Evolutionary conservation across 2,888 invertebrate genomes (phyloP).

Genomic region (Macrosoma leucophasiata): DNA sequence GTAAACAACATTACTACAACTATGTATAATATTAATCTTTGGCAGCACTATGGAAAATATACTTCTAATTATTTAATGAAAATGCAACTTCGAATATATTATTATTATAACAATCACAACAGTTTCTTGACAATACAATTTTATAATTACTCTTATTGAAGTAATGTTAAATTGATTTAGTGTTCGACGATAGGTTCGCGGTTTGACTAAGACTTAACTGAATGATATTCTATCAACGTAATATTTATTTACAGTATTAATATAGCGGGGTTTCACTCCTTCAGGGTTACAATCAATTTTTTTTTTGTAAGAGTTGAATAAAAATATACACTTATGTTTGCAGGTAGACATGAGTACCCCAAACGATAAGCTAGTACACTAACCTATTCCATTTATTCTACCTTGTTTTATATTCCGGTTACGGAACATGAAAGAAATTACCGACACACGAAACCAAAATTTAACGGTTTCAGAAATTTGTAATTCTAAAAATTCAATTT

Average conservation of each 20-base stretch:
- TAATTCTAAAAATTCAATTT: too few relatives aligned
- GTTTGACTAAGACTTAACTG: conserved; percentile 22
- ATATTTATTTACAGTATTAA: conserved; percentile 55
- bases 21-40: conserved; percentile 69
- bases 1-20: conserved; percentile 69
- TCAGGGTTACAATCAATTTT: conserved; percentile 52
- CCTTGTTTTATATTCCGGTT: too few relatives aligned
- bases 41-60: conserved; percentile 77
- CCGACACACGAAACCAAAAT: too few relatives aligned
- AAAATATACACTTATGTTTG: too few relatives aligned
- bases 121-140: conserved; percentile 65
- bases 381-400: too few relatives aligned
- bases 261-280: conserved; percentile 66
- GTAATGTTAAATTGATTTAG: conserved; percentile 28
- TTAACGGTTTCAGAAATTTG: too few relatives aligned
- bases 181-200: conserved; percentile 24
- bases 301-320: conserved; percentile 49
- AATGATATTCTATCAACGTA: conserved; percentile 39
- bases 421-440: too few relatives aligned
- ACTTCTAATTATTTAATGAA: conserved; percentile 68
- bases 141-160: conserved; percentile 34
- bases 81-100: conserved; percentile 69
- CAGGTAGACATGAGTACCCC: too few relatives aligned
- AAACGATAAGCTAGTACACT: too few relatives aligned
- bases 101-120: conserved; percentile 72